Conservation (phyloP, 2,888 invertebrate genomes). For the Hirtodrosophila duncani region DNA sequence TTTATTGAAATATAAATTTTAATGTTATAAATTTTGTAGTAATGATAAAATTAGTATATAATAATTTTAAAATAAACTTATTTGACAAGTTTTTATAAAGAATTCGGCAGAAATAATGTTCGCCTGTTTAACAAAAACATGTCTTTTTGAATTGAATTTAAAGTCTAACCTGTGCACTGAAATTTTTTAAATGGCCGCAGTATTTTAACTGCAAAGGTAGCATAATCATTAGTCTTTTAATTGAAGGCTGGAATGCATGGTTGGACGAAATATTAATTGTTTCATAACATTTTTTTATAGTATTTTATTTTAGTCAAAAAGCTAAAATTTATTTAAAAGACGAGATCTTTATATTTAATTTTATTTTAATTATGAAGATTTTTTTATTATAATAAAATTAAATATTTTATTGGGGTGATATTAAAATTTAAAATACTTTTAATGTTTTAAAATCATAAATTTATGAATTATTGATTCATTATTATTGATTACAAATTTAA, state of each 20-base stretch:
- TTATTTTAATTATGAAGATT: slow-evolving; percentile 74
- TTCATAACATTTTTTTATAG: slow-evolving; percentile 79
- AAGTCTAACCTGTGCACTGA: slow-evolving; percentile 87
- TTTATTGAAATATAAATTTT: slow-evolving; percentile 77
- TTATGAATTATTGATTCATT: no score
- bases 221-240: slow-evolving; percentile 89
- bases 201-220: slow-evolving; percentile 89
- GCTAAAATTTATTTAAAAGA: no score
- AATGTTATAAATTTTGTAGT: slow-evolving; percentile 78
- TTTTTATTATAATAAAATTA: slow-evolving; percentile 84
- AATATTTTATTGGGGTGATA: slow-evolving; percentile 83
- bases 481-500: slow-evolving; percentile 81
- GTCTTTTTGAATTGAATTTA: slow-evolving; percentile 82
- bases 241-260: slow-evolving; percentile 88
- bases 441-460: no score
- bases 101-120: slow-evolving; percentile 81
- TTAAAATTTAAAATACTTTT: no score
- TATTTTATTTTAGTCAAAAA: no score
- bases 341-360: slow-evolving; percentile 80
- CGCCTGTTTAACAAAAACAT: slow-evolving; percentile 89
- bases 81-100: slow-evolving; percentile 79
- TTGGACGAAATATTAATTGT: slow-evolving; percentile 83
- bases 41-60: slow-evolving; percentile 82
- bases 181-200: slow-evolving; percentile 85
- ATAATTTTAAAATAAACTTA: slow-evolving; percentile 56